Base-by-base conservation (phyloP, 2,797 vertebrate species). In the Staurois parvus region DNA sequence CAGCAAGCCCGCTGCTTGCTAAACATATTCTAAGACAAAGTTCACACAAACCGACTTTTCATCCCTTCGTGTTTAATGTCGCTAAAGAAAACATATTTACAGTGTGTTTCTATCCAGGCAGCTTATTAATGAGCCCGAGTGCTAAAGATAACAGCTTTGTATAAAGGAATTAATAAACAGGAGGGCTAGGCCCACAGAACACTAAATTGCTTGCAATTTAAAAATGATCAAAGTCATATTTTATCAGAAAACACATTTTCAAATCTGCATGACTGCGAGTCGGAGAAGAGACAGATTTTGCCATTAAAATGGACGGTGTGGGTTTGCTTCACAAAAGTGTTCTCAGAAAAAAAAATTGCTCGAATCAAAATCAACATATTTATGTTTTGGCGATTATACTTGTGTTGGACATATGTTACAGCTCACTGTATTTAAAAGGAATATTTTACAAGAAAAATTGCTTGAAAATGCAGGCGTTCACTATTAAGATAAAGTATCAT, bases 1-100 rank as follows among this genome's bases (percentile, higher is more conserved):
- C 79, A 56, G 68, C 79, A 28, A 56, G 91, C 88, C 88, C 69
- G 79, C 84, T 66, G 81, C 37, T n/a, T 87, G 88, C 88, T 79
- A 29, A 72, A 81, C 52, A 34, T 87, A 92, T 89, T 80, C 81
- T 92, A 84, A 85, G 88, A 83, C 42, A 89, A 87, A 90, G 32
- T 85, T 52, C 85, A 74, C 26, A 68, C 52, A 45, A 8, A 52
- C 24, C 3, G 19, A 40, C 32, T n/a, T 59, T 32, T 34, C 24
- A 72, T 70, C 30, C 52, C 45, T 26, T 40, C 66, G 19, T 69
- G 66, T 70, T 70, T 72, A 81, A 72, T 72, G 7, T 45, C 24
- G 32, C 26, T 2, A 28, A 21, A 81, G 70, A 42, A 73, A 64
- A 73, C 29, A 28, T 40, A 80, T 45, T 62, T 81, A 42, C 69